Conservation (phyloP, 30 jellyfish, hydroid and myxozoan species). For the Phacellophora camtschatica region DNA sequence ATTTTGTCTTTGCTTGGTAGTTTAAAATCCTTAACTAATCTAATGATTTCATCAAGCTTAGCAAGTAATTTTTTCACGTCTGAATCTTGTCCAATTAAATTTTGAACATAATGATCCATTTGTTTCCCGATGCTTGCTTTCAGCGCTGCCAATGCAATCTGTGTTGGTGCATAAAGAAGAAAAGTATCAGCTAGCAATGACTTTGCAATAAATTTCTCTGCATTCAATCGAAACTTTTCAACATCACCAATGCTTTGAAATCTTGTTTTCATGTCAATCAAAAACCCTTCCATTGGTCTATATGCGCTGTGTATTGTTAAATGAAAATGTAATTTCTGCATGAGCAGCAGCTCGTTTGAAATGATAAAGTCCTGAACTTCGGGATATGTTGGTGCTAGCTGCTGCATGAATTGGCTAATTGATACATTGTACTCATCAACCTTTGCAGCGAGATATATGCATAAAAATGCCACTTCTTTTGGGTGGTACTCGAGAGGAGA, state of each 20-base stretch:
- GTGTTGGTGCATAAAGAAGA: slow-evolving; percentile 80
- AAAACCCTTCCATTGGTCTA: slow-evolving; percentile 90
- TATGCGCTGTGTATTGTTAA: slow-evolving; percentile 87
- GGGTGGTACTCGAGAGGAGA: slow-evolving; percentile 97
- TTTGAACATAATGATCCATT: slow-evolving; percentile 28
- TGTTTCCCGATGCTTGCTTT: slow-evolving; percentile 42
- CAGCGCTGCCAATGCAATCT: slow-evolving; percentile 86
- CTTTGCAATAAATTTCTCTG: slow-evolving; percentile 73
- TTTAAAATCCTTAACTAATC: slow-evolving; percentile 50
- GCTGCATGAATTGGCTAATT: slow-evolving; percentile 84
- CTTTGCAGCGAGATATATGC: slow-evolving; percentile 87
- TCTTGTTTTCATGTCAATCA: slow-evolving; percentile 81
- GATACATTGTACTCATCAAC: slow-evolving; percentile 96
- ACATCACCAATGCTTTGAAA: slow-evolving; percentile 29
- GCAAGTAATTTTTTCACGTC: slow-evolving; percentile 4
- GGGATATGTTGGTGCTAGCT: slow-evolving; percentile 56
- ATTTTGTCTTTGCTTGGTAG: slow-evolving; percentile 59
- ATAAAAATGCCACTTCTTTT: slow-evolving; percentile 71
- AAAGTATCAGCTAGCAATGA: slow-evolving; percentile 75
- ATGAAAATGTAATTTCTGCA: slow-evolving; percentile 91
- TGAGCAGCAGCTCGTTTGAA: slow-evolving; percentile 72
- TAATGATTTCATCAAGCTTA: slow-evolving; percentile 46
- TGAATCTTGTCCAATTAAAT: slow-evolving; percentile 31
- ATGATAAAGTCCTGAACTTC: slow-evolving; percentile 69
- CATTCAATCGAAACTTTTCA: slow-evolving; percentile 72